A percentile compares a stretch with the other conserved stretches of the same genome.
These are phyloP conservation scores for Somateria mollissima DNA, from an alignment of 2,797 vertebrate species.

Conservation along the genomic window DNA sequence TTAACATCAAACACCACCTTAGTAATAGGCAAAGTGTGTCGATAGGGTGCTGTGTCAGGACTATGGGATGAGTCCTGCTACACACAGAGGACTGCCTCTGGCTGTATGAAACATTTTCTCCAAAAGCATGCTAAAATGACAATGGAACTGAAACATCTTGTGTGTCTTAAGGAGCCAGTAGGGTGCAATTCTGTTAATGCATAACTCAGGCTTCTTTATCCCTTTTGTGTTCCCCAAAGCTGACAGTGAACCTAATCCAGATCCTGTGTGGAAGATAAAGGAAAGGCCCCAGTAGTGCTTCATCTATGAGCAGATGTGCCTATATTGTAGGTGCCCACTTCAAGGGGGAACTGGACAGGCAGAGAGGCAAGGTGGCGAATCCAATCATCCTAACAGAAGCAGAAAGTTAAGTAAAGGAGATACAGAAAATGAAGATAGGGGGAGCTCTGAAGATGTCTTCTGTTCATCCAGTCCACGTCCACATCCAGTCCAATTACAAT, in stretches of 20 bases:
- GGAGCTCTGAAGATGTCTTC: not conserved
- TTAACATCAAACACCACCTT: not conserved
- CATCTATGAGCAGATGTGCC: not conserved
- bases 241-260: slow-evolving; percentile 4
- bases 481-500: not conserved
- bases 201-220: slow-evolving; percentile 42
- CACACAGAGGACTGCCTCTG: not conserved
- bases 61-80: not conserved
- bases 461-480: not conserved
- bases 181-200: slow-evolving; percentile 37
- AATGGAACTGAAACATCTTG: slow-evolving; percentile 58
- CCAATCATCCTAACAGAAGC: not conserved
- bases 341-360: not conserved
- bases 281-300: slow-evolving; percentile 12
- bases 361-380: not conserved
- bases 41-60: not conserved
- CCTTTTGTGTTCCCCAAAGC: slow-evolving; percentile 35
- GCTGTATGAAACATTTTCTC: slow-evolving; percentile 33
- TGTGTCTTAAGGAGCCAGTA: slow-evolving; percentile 44
- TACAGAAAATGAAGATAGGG: not conserved
- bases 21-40: not conserved
- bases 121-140: not conserved
- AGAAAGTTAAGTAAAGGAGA: not conserved
- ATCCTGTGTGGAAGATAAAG: slow-evolving; percentile 4
- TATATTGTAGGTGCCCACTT: not conserved